Conservation (phyloP, 2,888 invertebrate species). For the Erannis defoliaria region DNA sequence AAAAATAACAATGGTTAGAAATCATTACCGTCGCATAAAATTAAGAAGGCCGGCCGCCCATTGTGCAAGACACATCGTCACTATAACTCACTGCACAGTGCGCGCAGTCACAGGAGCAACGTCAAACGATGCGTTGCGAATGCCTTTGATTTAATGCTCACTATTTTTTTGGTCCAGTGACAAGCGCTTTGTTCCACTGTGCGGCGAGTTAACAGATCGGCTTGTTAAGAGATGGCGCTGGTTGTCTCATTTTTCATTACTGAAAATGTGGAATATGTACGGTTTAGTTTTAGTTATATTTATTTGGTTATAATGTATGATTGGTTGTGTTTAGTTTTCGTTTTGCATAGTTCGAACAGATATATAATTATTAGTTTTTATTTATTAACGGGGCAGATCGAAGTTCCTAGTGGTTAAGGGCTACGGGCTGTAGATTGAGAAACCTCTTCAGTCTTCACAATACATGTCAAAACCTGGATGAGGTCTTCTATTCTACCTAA, state of each 20-base stretch:
- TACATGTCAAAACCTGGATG: too few species aligned
- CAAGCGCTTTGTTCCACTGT: conserved; percentile 49
- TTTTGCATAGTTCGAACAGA: too few species aligned
- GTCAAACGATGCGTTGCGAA: conserved; percentile 67
- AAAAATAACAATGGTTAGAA: conserved; percentile 18
- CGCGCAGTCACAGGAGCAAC: conserved; percentile 47
- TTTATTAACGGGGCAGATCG: too few species aligned
- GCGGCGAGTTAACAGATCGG: conserved; percentile 33
- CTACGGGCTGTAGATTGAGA: too few species aligned
- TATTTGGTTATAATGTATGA: background rate
- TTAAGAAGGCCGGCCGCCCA: conserved; percentile 40
- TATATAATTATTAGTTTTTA: background rate
- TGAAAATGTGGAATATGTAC: conserved; percentile 19
- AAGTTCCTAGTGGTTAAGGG: too few species aligned
- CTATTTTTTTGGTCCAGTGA: conserved; percentile 46
- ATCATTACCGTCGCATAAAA: conserved; percentile 22
- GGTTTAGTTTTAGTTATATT: conserved; percentile 8
- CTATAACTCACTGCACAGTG: conserved; percentile 42
- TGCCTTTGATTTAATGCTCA: conserved; percentile 69
- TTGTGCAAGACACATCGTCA: conserved; percentile 39
- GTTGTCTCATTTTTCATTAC: conserved; percentile 23
- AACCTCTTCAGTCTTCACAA: too few species aligned
- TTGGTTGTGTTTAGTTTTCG: background rate
- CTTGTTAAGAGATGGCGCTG: conserved; percentile 42
- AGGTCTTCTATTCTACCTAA: too few species aligned